Evolutionary conservation across 1,140 invertebrate species (phyloP), one percentile per base, ranked within the genome.

Genomic region (Reticulitermes speratus): DNA sequence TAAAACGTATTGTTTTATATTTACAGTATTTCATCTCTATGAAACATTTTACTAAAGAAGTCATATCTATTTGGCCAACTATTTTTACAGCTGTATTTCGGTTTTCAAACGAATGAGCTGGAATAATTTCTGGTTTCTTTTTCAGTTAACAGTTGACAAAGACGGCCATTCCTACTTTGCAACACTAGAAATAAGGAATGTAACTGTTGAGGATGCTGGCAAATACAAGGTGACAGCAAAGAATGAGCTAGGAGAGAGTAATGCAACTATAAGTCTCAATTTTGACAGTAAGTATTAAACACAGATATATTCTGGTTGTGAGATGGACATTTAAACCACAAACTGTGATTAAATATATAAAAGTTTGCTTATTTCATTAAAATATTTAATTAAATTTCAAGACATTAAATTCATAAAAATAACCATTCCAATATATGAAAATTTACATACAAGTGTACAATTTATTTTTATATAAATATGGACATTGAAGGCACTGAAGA

Each of bases 181-280:
- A 88, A 96, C 96, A 84, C 92, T 98, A 91, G 96, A 98, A 93
- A 97, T 98, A 90, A 95, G 95, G 93, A 97, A 97, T 92, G 97
- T 99, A 87, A 98, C 97, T 86, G 97, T 98, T 89, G 97, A 98
- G 94, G 97, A 99, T 94, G 97, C 97, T 92, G 97, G 97, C 89
- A 98, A 98, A 94, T 98, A 98, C 92, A 97, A 97, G 93, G 97
- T 98, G 89, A 98, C 96, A 88, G 97, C 97, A 88, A 98, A 98
- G 92, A 98, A 98, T 93, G 97, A 98, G 91, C 94, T 98, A 88
- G 97, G 97, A 90, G 97, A 98, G 92, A 98, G 97, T 90, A 98
- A 98, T 91, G 97, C 97, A 65, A 97, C 97, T 65, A 98, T 98
- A 91, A 98, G 97, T 91, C 94, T 98, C 85, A 98, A 98, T 93